phyloP scores from a whole-genome alignment of 1,140 invertebrate genomes.

The Holcopasites calliopsidis region DNA sequence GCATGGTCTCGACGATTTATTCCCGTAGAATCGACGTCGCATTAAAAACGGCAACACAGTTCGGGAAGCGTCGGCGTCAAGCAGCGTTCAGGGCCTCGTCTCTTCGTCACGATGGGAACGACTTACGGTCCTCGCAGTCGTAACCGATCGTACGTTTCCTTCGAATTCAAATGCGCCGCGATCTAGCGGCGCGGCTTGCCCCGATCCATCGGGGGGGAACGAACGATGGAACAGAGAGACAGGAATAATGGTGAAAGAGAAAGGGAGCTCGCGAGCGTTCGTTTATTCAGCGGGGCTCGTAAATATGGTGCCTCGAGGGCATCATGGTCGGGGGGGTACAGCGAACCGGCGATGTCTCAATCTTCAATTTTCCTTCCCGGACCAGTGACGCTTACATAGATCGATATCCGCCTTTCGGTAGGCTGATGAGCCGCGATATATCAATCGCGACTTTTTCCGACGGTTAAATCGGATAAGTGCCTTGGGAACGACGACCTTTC shows the following conservation, averaged over 20 bases:
- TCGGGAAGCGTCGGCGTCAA: constrained; percentile 37
- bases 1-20: constrained; percentile 20
- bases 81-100: constrained; percentile 27
- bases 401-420: constrained; percentile 42
- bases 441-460: constrained; percentile 31
- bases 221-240: background rate
- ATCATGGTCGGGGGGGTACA: constrained; percentile 59
- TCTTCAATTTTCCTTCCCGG: constrained; percentile 52
- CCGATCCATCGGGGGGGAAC: constrained; percentile 1
- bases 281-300: constrained; percentile 55
- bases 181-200: constrained; percentile 55
- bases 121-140: constrained; percentile 42
- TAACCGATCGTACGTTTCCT: constrained; percentile 60
- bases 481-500: background rate
- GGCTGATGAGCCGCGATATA: constrained; percentile 38
- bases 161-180: constrained; percentile 69
- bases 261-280: constrained; percentile 44
- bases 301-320: constrained; percentile 59
- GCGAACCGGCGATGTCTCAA: constrained; percentile 58
- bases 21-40: constrained; percentile 8
- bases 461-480: background rate
- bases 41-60: constrained; percentile 38
- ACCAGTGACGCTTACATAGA: constrained; percentile 24
- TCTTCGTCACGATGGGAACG: constrained; percentile 53
- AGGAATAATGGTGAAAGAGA: background rate